Evolutionary conservation across 2,113 vertebrate genomes (phyloP).

Genomic region (Rhadina sibilatrix): DNA sequence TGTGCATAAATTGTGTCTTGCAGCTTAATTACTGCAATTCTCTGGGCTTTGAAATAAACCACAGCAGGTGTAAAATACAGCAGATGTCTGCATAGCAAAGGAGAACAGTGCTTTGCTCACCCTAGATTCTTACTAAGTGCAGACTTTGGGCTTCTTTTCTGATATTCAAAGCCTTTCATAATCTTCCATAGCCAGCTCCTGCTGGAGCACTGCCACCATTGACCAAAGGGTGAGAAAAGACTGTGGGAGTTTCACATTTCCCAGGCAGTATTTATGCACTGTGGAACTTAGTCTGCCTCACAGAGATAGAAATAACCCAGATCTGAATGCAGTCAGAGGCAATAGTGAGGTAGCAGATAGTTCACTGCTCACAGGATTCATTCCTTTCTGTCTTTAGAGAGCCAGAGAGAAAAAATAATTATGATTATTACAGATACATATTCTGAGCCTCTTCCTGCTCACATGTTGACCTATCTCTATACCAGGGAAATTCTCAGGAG

Average conservation of each 20-base stretch:
- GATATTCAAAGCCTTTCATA: not conserved
- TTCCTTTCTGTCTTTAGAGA: not conserved
- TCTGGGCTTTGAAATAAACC: constrained; percentile 16
- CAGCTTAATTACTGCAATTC: not conserved
- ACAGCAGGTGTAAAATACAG: not conserved
- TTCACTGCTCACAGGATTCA: not conserved
- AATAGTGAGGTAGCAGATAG: not conserved
- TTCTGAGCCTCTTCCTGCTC: not conserved
- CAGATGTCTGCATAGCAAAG: not conserved
- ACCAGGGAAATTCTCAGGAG: not conserved
- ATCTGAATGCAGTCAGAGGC: not conserved
- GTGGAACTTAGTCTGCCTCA: not conserved
- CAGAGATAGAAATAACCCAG: not conserved
- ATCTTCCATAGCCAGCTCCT: not conserved
- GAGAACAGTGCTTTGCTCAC: not conserved
- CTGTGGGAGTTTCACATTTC: not conserved
- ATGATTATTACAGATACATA: not conserved
- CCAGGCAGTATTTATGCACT: not conserved
- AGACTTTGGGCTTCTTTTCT: not conserved
- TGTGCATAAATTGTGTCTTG: not conserved
- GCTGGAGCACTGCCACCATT: not conserved
- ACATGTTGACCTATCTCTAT: not conserved
- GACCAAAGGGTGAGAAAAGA: not conserved
- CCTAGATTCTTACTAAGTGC: not conserved
- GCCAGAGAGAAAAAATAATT: not conserved